Conservation (phyloP, 1,140 invertebrate genomes). For the Calephelis nemesis region DNA sequence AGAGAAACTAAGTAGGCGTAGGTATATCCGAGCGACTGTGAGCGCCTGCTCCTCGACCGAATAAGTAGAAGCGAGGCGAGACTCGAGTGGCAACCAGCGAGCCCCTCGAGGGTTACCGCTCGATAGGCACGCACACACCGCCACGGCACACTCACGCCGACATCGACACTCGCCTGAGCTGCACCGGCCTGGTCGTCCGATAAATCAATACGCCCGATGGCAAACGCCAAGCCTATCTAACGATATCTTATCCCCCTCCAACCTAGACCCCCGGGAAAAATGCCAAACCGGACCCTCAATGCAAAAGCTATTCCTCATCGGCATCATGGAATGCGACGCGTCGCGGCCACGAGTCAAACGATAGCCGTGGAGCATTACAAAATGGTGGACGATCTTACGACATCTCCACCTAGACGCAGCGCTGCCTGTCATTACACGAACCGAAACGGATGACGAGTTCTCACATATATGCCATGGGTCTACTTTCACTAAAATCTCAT, state of each 20-base stretch:
- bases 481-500: slow-evolving; percentile 74
- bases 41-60: slow-evolving; percentile 70
- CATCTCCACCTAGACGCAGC: slow-evolving; percentile 74
- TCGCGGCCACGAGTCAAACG: slow-evolving; percentile 71
- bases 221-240: slow-evolving; percentile 58
- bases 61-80: slow-evolving; percentile 70
- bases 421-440: slow-evolving; percentile 71
- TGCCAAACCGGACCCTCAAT: slow-evolving; percentile 67
- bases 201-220: slow-evolving; percentile 75
- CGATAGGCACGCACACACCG: slow-evolving; percentile 70
- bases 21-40: slow-evolving; percentile 65
- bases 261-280: slow-evolving; percentile 68
- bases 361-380: slow-evolving; percentile 77
- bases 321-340: slow-evolving; percentile 70
- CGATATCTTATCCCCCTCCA: slow-evolving; percentile 62
- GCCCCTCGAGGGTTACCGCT: slow-evolving; percentile 75
- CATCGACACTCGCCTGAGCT: slow-evolving; percentile 67
- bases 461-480: slow-evolving; percentile 68
- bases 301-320: slow-evolving; percentile 61
- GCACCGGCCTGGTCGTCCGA: slow-evolving; percentile 72
- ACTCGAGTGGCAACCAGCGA: slow-evolving; percentile 70
- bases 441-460: slow-evolving; percentile 76
- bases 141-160: slow-evolving; percentile 60
- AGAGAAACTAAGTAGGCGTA: slow-evolving; percentile 76
- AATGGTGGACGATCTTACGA: slow-evolving; percentile 80